These are phyloP conservation scores for Adela reaumurella DNA, from an alignment of 2,888 invertebrate species.

Conservation along the genomic window DNA sequence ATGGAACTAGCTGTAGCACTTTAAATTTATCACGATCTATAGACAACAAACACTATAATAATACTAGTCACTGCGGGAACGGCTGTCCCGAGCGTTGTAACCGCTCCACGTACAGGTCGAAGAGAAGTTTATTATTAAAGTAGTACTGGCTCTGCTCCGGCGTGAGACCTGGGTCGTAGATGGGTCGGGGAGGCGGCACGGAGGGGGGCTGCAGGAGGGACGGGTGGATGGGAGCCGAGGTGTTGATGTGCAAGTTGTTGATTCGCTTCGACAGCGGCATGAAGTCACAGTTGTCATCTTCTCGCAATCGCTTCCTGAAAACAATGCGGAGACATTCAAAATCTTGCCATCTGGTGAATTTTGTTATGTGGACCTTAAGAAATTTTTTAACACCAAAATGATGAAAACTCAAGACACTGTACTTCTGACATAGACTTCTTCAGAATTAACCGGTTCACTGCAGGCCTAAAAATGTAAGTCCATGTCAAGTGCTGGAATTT, in stretches of 20 bases:
- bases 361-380: too few species aligned
- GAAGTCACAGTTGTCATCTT: slow-evolving; percentile 76
- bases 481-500: too few species aligned
- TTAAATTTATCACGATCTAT: too few species aligned
- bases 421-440: too few species aligned
- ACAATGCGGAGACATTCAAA: slow-evolving; percentile 2
- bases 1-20: too few species aligned
- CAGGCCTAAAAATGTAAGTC: too few species aligned
- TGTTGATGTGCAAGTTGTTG: slow-evolving; percentile 82
- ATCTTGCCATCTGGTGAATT: too few species aligned
- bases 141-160: slow-evolving; percentile 81
- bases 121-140: slow-evolving; percentile 82
- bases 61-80: slow-evolving; percentile 41
- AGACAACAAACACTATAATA: too few species aligned
- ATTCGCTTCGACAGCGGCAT: slow-evolving; percentile 87
- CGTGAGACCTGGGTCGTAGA: slow-evolving; percentile 73
- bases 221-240: slow-evolving; percentile 27
- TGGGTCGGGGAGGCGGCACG: slow-evolving; percentile 25
- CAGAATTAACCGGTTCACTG: too few species aligned
- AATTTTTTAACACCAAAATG: background rate
- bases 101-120: slow-evolving; percentile 79
- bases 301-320: slow-evolving; percentile 72
- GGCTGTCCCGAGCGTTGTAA: slow-evolving; percentile 62
- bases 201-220: slow-evolving; percentile 28
- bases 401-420: background rate